Evolutionary conservation across 2,888 invertebrate genomes (phyloP).

Genomic region (Troides helena): DNA sequence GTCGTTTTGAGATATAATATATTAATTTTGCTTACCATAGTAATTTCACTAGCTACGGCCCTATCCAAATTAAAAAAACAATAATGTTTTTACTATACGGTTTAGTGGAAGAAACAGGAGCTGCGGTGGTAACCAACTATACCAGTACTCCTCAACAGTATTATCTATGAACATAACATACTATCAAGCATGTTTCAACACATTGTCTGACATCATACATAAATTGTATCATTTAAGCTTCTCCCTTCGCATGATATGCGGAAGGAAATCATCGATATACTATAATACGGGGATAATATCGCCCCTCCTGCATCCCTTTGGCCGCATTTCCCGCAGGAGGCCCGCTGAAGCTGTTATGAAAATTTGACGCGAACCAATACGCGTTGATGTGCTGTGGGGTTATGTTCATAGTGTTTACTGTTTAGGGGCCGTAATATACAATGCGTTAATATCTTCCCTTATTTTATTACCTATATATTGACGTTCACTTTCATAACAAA

Average conservation of each 20-base stretch:
- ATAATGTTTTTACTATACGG: neutral
- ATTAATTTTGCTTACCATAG: no score
- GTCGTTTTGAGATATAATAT: no score
- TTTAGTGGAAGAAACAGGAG: neutral
- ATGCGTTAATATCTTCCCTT: neutral
- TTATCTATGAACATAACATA: neutral
- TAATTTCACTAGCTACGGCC: no score
- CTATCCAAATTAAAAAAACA: neutral
- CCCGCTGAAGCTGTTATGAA: constrained; percentile 56
- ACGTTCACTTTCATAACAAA: no score
- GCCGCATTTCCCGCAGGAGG: constrained; percentile 65
- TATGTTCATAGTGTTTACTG: constrained; percentile 44
- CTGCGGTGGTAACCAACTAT: no score
- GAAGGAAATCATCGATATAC: constrained; percentile 66
- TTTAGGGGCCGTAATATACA: constrained; percentile 41
- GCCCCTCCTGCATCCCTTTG: constrained; percentile 10
- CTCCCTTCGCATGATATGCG: constrained; percentile 37
- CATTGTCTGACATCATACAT: constrained; percentile 23
- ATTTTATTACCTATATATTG: neutral
- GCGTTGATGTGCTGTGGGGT: constrained; percentile 67
- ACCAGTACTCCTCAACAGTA: neutral
- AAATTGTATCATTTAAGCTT: constrained; percentile 12
- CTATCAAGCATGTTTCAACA: constrained; percentile 22
- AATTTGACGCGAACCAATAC: constrained; percentile 69
- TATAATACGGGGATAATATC: constrained; percentile 42